Base-by-base conservation (phyloP, 2,797 vertebrate genomes). In the Mus minutoides region DNA sequence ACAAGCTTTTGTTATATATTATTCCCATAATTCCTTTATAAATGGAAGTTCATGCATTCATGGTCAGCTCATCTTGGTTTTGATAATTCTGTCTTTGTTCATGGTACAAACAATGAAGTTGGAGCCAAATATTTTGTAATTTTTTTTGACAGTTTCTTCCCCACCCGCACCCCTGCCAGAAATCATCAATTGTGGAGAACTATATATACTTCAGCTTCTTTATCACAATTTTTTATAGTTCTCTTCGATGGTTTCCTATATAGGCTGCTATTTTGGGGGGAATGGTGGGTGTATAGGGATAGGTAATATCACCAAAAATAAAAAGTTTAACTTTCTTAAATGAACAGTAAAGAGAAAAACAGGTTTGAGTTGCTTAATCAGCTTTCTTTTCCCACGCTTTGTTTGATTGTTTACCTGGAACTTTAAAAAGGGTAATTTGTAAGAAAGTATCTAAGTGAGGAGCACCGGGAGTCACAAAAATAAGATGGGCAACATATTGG, bases 311-410 rank as follows among this genome's bases (percentile, higher is more conserved):
- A 76, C 43, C 24, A 46, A 46, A 76, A 76, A 76, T 76, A 29
- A 26, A 26, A 85, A 49, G n/a, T 90, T 97, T 92, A 90, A 88
- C 12, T 43, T 93, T 92, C 46, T 82, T 89, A 91, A 93, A 88
- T 54, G 67, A 77, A 67, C 93, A 89, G 0, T 29, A 31, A 92
- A 78, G 17, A 10, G 26, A 19, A 58, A 34, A 80, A 17, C 8
- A 67, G 76, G 8, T 26, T 75, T 95, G 69, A 10, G 52, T 46
- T 43, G 76, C 12, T 67, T 43, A 37, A 22, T 37, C 21, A 54
- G 26, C n/a, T 95, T 79, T 71, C 37, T 58, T 62, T 29, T 40
- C 37, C n/a, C 37, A 37, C 3, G 0, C 6, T 73, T 58, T 80
- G 9, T 26, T 95, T 78, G 34, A 16, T 60, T 86, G 5, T 87